Percentiles rank a stretch among this genome's conserved stretches.
Evolutionary conservation across 2,888 invertebrate genomes (phyloP).

Genomic region (Panorpa germanica): DNA sequence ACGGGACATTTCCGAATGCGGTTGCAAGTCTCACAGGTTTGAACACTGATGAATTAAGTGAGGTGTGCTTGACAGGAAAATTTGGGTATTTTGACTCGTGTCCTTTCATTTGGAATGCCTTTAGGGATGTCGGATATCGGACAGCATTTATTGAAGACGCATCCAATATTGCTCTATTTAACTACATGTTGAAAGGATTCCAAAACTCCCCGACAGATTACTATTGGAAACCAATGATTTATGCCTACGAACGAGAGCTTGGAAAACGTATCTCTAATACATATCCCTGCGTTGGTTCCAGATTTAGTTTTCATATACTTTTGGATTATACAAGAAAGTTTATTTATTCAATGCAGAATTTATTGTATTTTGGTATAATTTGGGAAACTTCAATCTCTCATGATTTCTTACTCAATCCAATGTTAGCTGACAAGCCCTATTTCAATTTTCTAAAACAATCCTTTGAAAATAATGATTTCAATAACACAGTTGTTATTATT

Average conservation of each 20-base stretch:
- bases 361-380: conserved; percentile 51
- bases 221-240: conserved; percentile 50
- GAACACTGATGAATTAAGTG: conserved; percentile 33
- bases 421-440: conserved; percentile 45
- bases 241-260: conserved; percentile 36
- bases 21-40: conserved; percentile 52
- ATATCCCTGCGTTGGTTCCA: conserved; percentile 46
- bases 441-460: conserved; percentile 33
- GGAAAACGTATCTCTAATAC: conserved; percentile 46
- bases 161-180: conserved; percentile 54
- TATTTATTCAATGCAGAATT: conserved; percentile 28
- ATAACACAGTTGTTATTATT: conserved; percentile 42
- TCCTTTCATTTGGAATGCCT: conserved; percentile 61
- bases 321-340: conserved; percentile 44
- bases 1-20: conserved; percentile 76
- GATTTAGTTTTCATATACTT: conserved; percentile 41
- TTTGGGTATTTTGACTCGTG: conserved; percentile 49
- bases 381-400: conserved; percentile 65
- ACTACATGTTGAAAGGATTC: conserved; percentile 55
- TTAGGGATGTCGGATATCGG: conserved; percentile 39
- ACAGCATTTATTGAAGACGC: conserved; percentile 66
- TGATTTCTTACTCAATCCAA: conserved; percentile 55
- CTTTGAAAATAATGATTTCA: conserved; percentile 29
- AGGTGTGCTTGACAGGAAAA: conserved; percentile 35
- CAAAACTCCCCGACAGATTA: conserved; percentile 54